These are phyloP conservation scores for Portunus trituberculatus DNA, from an alignment of 1,140 invertebrate genomes.

Conservation along the genomic window DNA sequence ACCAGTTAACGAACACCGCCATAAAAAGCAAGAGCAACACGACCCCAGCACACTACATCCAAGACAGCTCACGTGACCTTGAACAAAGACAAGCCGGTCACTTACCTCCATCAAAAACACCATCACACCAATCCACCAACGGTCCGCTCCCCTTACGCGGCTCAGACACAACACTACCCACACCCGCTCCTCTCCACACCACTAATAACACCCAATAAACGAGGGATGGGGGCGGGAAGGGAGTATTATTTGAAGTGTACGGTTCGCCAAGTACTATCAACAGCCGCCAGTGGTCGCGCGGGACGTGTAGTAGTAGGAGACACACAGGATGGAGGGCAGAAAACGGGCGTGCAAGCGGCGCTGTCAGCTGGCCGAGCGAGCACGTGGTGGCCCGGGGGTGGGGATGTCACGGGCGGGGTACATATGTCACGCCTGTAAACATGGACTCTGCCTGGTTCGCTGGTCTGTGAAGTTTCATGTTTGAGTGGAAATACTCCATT, in stretches of 20 bases:
- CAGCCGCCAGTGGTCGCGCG: neutral
- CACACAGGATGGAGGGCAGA: neutral
- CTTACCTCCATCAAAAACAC: conserved; percentile 12
- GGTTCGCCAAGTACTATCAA: neutral
- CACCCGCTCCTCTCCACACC: neutral
- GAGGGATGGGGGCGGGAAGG: neutral
- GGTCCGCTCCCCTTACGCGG: neutral
- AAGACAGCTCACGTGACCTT: neutral
- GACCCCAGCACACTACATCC: neutral
- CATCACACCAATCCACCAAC: neutral
- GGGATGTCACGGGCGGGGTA: neutral
- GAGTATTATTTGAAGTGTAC: neutral
- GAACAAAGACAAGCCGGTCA: neutral
- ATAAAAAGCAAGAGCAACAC: neutral
- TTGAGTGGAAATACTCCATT: neutral
- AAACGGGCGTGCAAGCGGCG: neutral
- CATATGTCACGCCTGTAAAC: neutral
- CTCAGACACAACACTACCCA: neutral
- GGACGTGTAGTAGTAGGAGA: neutral
- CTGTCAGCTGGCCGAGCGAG: neutral
- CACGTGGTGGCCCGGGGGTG: neutral
- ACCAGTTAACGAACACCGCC: neutral
- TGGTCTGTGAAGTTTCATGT: neutral
- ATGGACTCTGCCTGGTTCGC: neutral
- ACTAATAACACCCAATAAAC: neutral